These are phyloP conservation scores for Aphis craccivora DNA, from an alignment of 1,140 invertebrate genomes.

Conservation along the genomic window DNA sequence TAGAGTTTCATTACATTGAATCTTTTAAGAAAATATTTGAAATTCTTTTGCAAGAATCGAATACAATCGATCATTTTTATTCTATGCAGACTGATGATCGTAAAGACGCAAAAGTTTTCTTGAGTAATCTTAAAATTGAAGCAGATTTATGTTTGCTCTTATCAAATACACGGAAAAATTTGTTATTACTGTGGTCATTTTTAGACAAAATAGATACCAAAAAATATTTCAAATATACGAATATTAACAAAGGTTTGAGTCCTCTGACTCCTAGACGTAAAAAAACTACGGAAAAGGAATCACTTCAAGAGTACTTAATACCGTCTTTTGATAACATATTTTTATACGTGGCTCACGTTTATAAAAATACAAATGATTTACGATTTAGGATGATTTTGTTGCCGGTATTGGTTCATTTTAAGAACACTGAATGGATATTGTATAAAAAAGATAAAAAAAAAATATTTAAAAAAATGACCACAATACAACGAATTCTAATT, in stretches of 20 bases:
- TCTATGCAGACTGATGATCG: not conserved
- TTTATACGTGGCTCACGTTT: not conserved
- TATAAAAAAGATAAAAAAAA: not conserved
- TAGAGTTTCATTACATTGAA: not conserved
- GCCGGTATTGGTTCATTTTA: not conserved
- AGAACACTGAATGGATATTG: not conserved
- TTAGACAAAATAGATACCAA: not conserved
- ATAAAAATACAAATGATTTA: not conserved
- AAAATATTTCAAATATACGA: too few species aligned
- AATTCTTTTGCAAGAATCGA: not conserved
- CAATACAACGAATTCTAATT: not conserved
- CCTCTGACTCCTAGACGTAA: too few species aligned
- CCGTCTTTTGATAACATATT: not conserved
- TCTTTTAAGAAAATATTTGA: not conserved
- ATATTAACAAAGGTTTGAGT: too few species aligned
- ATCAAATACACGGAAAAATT: not conserved
- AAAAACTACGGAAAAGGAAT: not conserved
- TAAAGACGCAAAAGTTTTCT: not conserved
- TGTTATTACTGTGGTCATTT: not conserved
- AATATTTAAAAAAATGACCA: not conserved
- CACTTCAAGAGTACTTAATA: not conserved
- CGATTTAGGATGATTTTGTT: not conserved
- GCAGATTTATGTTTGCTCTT: not conserved
- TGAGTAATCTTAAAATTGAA: not conserved
- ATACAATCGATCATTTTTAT: not conserved